These are phyloP conservation scores for Hylaeus anthracinus DNA, from an alignment of 1,140 invertebrate species.

Conservation along the genomic window DNA sequence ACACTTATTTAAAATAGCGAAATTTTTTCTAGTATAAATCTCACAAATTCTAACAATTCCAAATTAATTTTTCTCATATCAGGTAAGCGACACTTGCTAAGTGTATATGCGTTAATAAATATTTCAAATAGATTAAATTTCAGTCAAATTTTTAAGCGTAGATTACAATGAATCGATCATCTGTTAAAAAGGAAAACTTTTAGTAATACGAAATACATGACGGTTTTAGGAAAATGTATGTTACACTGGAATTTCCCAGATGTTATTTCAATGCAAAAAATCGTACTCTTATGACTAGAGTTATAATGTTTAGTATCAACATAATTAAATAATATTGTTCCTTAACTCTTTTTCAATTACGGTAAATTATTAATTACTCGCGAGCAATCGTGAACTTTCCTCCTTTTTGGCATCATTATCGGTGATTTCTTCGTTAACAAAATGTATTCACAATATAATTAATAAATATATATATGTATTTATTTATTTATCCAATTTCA, in stretches of 20 bases:
- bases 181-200: neutral
- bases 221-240: neutral
- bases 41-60: neutral
- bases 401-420: neutral
- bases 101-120: neutral
- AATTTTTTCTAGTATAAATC: neutral
- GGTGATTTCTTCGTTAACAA: neutral
- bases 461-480: neutral
- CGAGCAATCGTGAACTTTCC: constrained; percentile 10
- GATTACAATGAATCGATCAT: neutral
- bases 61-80: neutral
- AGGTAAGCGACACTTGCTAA: neutral
- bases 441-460: neutral
- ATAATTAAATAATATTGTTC: constrained; percentile 31
- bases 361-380: neutral
- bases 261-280: constrained; percentile 9
- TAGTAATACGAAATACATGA: neutral
- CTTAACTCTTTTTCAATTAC: neutral
- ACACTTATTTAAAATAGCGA: constrained; percentile 10
- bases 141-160: neutral
- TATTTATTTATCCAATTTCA: neutral
- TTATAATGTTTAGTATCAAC: constrained; percentile 49
- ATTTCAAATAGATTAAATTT: neutral
- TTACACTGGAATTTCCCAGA: neutral
- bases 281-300: constrained; percentile 71